Conservation (phyloP, 2,888 invertebrate genomes). For the Augochlorella aurata region DNA sequence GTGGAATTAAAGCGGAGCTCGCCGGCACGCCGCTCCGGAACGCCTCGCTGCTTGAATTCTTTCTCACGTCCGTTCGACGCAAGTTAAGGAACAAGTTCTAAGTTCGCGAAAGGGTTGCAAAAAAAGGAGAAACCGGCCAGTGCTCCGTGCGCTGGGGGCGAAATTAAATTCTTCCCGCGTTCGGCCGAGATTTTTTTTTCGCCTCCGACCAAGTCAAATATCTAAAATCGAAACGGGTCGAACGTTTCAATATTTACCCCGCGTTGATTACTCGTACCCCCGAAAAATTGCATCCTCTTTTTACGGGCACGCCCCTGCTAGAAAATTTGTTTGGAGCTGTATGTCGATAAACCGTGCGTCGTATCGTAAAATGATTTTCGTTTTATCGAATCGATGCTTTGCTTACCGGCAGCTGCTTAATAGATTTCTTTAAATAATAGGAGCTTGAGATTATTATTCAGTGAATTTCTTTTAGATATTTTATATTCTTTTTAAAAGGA, state of each 20-base stretch:
- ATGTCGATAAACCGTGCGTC: background rate
- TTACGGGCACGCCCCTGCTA: background rate
- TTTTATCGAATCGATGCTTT: background rate
- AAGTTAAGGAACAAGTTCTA: slow-evolving; percentile 65
- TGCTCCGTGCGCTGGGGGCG: slow-evolving; percentile 16
- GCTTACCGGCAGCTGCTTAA: background rate
- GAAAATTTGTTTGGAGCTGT: background rate
- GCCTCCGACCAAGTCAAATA: slow-evolving; percentile 57
- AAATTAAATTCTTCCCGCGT: slow-evolving; percentile 60
- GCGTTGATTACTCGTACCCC: slow-evolving; percentile 22
- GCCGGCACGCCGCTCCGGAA: slow-evolving; percentile 20
- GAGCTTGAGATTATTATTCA: no score
- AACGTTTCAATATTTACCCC: slow-evolving; percentile 52
- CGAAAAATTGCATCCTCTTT: background rate
- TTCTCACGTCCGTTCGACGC: slow-evolving; percentile 64
- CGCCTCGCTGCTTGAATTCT: slow-evolving; percentile 60
- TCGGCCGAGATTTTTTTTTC: slow-evolving; percentile 28
- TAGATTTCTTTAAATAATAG: background rate
- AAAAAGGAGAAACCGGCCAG: slow-evolving; percentile 9
- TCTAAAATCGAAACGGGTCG: slow-evolving; percentile 32
- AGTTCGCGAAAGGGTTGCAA: slow-evolving; percentile 46
- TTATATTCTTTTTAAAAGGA: no score
- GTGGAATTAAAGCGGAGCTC: slow-evolving; percentile 53
- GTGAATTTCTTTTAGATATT: no score
- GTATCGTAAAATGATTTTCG: background rate